Evolutionary conservation across 2,797 vertebrate genomes (phyloP), one percentile per base, ranked within the genome.

Genomic region (Gadopsis marmoratus): DNA sequence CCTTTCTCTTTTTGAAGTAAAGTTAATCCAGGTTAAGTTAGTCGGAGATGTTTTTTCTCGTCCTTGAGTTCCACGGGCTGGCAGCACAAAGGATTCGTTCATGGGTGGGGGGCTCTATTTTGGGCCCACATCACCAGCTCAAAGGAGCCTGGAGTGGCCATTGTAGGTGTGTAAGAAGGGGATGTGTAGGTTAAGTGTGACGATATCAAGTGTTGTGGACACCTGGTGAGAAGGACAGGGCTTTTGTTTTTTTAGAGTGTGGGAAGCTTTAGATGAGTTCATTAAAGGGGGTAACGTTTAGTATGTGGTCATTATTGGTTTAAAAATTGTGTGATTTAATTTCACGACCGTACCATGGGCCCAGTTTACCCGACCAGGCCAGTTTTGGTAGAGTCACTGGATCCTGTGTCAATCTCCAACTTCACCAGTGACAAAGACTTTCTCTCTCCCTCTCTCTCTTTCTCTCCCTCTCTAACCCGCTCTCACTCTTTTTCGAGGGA

Each of bases 401-500:
- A 89, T 82, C 91, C 91, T 89, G 93, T 94, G 91, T 94, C 92
- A 88, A 90, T 91, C 93, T 83, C 90, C 89, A 90, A 82, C 86
- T 86, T 91, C 89, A 84, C 89, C 91, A 91, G 23, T 92, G 87
- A 92, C 92, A 94, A 94, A 94, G 92, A 94, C 65, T 91, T 76
- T 86, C 83, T 88, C 76, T 83, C 74, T 74, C 67, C 54, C 83
- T 81, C 77, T 77, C 78, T 89, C 87, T 89, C 83, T 88, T 75
- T 86, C 84, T 86, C 79, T 83, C 83, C 74, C 87, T 89, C 86
- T 91, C 88, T 85, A 69, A 81, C 91, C 50, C 88, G 91, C 87
- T 81, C 89, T 89, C 86, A 54, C 91, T 90, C 91, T 87, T 95
- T 93, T 93, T 94, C 91, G 93, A 88, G 87, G 86, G 92, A 95